Evolutionary conservation across 1,140 invertebrate species (phyloP), one percentile per base, ranked within the genome.

Genomic region (Drosophila prosaltans): DNA sequence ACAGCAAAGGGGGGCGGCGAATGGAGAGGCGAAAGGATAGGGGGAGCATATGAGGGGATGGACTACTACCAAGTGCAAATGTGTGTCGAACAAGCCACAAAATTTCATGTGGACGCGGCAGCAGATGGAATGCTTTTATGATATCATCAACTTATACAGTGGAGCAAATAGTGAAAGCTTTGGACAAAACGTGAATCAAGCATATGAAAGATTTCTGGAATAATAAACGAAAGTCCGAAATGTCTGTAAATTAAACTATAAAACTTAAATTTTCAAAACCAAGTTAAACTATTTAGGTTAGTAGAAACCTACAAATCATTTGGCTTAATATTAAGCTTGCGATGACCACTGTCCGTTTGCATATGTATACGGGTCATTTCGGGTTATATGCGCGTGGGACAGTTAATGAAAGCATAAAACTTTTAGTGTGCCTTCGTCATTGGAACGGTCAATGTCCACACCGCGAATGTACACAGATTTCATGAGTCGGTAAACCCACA

Each of bases 341-440:
- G 16, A 40, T 48, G 48, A 39, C 62, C 60, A 70, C 30, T 71
- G 63, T 28, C 62, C 77, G 65, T 89, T 78, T 89, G 70, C 80
- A 86, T 89, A 89, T 77, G 60, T 26, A 61, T 80, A 71, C 48
- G 65, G 77, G 74, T 81, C 74, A 75, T 84, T 89, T 83, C 69
- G 73, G 84, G 84, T 81, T 85, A 85, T 66, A 58, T 57, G 63
- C 61, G 62, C 41, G 63, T 51, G 72, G 65, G 69, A 41, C 74
- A 90, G 84, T 84, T 89, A 89, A 89, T 89, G 84, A 89, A 90
- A 84, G 74, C 81, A 85, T 89, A 89, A 89, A 89, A 89, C 71
- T 90, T 89, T 89, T 89, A 89, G 78, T 78, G 66, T 62, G 65
- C 68, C 24, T 21, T 21, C 80, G 80, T 82, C 82, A 78, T 69